These are phyloP conservation scores for Sesia bembeciformis DNA, from an alignment of 2,888 invertebrate species.

Conservation along the genomic window DNA sequence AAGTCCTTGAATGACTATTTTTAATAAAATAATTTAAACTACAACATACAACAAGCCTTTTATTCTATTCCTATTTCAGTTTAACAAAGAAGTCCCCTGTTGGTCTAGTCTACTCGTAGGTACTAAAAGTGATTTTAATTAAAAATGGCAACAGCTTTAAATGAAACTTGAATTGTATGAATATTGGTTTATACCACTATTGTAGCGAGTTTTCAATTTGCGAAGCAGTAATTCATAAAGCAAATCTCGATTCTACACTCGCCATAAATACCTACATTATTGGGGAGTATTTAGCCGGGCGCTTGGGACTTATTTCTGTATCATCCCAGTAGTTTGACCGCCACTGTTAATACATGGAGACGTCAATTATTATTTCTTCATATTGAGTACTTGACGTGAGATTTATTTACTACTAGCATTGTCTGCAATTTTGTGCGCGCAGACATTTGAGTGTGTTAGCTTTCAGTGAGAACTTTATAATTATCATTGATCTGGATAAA, in stretches of 20 bases:
- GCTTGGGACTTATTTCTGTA: too few relatives aligned
- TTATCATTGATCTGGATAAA: too few relatives aligned
- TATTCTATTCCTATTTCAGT: neutral
- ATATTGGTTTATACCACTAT: neutral
- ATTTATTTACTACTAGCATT: too few relatives aligned
- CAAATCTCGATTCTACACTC: constrained; percentile 55
- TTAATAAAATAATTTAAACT: constrained; percentile 66
- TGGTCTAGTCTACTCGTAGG: too few relatives aligned
- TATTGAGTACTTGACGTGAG: too few relatives aligned
- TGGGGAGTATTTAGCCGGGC: constrained; percentile 44
- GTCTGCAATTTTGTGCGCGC: too few relatives aligned
- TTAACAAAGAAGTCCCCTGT: too few relatives aligned
- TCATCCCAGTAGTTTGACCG: too few relatives aligned
- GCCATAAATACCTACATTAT: constrained; percentile 44
- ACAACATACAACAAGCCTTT: constrained; percentile 6
- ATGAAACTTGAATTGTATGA: neutral
- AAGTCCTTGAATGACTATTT: constrained; percentile 65
- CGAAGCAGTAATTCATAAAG: constrained; percentile 44
- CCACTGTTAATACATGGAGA: too few relatives aligned
- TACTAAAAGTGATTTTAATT: neutral
- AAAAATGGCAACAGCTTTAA: neutral
- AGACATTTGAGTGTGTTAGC: too few relatives aligned
- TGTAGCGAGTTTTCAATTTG: constrained; percentile 40
- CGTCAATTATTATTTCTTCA: too few relatives aligned
- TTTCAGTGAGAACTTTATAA: too few relatives aligned